Conservation (phyloP, 2,113 vertebrate genomes). For the Phoenicopterus ruber region DNA sequence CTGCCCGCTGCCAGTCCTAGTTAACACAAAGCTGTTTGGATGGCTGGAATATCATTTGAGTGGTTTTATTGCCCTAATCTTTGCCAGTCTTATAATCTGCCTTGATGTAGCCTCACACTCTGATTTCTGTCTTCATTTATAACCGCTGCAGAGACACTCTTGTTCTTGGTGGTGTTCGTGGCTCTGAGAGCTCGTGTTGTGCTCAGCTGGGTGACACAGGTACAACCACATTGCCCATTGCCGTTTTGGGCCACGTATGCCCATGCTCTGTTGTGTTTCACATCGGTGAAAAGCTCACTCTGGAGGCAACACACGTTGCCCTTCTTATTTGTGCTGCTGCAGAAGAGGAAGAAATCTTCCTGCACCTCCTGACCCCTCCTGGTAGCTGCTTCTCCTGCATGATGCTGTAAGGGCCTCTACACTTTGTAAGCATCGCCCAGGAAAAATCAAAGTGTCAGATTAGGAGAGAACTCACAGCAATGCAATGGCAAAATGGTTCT, state of each 20-base stretch:
- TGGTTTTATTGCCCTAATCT: constrained; percentile 45
- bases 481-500: not conserved
- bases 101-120: constrained; percentile 41
- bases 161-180: constrained; percentile 29
- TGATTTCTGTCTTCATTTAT: constrained; percentile 40
- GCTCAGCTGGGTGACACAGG: not conserved
- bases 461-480: not conserved
- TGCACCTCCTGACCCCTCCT: not conserved
- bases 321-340: not conserved
- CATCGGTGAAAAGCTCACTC: not conserved
- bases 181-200: not conserved
- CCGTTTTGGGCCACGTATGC: not conserved
- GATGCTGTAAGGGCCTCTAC: not conserved
- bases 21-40: constrained; percentile 34
- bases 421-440: not conserved
- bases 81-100: constrained; percentile 38
- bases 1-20: not conserved
- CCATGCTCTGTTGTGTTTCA: not conserved
- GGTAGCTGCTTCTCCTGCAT: not conserved
- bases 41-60: constrained; percentile 32
- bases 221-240: not conserved
- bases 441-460: not conserved
- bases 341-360: not conserved
- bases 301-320: not conserved
- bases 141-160: not conserved